Base-by-base conservation (phyloP, 2,113 vertebrate species). In the Calypte anna region DNA sequence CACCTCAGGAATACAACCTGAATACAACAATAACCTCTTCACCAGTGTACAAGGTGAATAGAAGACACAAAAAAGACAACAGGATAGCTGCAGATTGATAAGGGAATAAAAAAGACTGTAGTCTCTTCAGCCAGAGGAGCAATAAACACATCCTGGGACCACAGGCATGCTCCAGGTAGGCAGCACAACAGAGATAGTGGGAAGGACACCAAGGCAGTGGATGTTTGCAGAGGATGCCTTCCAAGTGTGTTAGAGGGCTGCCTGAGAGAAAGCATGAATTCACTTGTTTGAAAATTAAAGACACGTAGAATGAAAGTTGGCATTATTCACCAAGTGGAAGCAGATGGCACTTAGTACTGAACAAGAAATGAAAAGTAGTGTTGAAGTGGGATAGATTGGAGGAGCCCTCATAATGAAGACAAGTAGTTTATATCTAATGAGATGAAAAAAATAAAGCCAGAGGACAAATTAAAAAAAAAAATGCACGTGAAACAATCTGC, bases 291-390 rank as follows among this genome's bases (percentile, higher is more conserved):
- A 68, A 86, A 94, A 92, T 89, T 57, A 40, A 89, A 92, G 50
- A 82, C 3, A 68, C 17, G 30, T 31, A 80, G 43, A 93, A 74
- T n/a, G 61, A 78, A 80, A 81, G 59, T 25, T 89, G 81, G n/a
- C 81, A 91, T 94, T 91, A 88, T 86, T 75, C 55, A 77, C 68
- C 53, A 86, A 92, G 92, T 84, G 88, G 91, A 90, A 92, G 88
- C 95, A 93, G 92, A 93, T 93, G 91, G 86, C 69, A 91, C 82
- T 92, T 92, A 57, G 82, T 88, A 75, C 76, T 72, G 53, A 88
- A 92, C 28, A 96, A 92, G 86, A 91, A 96, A 88, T 78, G 53
- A 86, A 93, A 93, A 93, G 88, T 54, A 77, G 73, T 12, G 3
- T 10, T 94, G 53, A 93, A 96, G 91, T 53, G 57, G 86, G 69